Base-by-base conservation (phyloP, 2,113 vertebrate genomes). In the Hydropotes inermis region DNA sequence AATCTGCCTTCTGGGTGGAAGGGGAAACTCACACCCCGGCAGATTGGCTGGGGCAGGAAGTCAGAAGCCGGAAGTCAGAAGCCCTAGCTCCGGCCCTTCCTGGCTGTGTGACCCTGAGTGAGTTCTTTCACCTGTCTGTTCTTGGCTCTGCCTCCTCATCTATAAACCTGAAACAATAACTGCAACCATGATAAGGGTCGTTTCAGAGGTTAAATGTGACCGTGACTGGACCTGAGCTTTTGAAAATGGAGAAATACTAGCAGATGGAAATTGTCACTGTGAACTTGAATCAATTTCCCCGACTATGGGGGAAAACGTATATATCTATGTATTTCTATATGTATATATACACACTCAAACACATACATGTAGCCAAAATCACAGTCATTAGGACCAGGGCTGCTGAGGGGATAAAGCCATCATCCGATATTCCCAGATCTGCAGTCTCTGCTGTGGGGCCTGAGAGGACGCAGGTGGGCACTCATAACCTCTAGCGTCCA, bases 351-450 rank as follows among this genome's bases (percentile, higher is more conserved):
- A 19, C 64, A 10, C 64, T 19, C 33, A n/a, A 7, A n/a, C 61
- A 33, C 28, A 64, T 15, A n/a, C 3, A 19, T 14, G 14, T 5
- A 36, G 5, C 17, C 50, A 43, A 91, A 83, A 64, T 33, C 6
- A 0, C 13, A 17, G n/a, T n/a, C 25, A 5, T 55, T 47, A 36
- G 54, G 28, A 78, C 23, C 1, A 14, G 15, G 30, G 19, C 15
- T 90, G 27, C 47, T 1, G 57, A 10, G 27, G 30, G 57, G 39
- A n/a, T 4, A 3, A 33, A 10, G 12, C 47, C 39, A 11, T 19
- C 5, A 3, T n/a, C 39, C 6, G 4, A 0, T 12, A 1, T 9
- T 7, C 4, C 6, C 13, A 43, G 76, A 25, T 23, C 6, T 28
- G 19, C 39, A n/a, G 28, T 43, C 82, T 47, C 12, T 10, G 1